Conservation (phyloP, 2,113 vertebrate species). For the Xiphophorus couchianus region DNA sequence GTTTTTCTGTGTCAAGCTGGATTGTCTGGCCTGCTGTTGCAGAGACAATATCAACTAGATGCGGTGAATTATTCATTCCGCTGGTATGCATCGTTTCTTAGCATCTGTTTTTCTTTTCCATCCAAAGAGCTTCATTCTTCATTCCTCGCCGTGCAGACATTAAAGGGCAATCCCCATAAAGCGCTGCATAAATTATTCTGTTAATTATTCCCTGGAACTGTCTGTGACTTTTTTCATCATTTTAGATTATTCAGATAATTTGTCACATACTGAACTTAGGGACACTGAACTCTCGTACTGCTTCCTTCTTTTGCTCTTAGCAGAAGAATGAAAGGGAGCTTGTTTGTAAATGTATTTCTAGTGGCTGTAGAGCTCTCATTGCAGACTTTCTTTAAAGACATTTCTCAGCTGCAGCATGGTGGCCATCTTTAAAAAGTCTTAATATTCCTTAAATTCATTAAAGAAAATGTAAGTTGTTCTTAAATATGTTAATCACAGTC, state of each 20-base stretch:
- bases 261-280: constrained; percentile 3
- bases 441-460: no score
- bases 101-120: constrained; percentile 59
- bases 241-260: constrained; percentile 38
- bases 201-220: constrained; percentile 36
- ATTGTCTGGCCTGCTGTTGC: constrained; percentile 1
- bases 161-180: constrained; percentile 51
- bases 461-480: no score
- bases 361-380: background rate
- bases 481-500: no score
- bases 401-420: no score
- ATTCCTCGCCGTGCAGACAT: constrained; percentile 34
- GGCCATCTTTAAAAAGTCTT: no score
- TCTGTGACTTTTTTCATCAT: constrained; percentile 12
- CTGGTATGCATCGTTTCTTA: constrained; percentile 40
- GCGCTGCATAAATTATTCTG: constrained; percentile 28
- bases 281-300: background rate
- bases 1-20: constrained; percentile 23
- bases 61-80: constrained; percentile 59
- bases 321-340: background rate
- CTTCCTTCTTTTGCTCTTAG: background rate
- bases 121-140: constrained; percentile 57
- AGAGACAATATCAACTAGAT: constrained; percentile 35
- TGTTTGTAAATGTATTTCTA: background rate
- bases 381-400: no score